phyloP scores from a whole-genome alignment of 2,888 invertebrate genomes.

The Steromphala cineraria region DNA sequence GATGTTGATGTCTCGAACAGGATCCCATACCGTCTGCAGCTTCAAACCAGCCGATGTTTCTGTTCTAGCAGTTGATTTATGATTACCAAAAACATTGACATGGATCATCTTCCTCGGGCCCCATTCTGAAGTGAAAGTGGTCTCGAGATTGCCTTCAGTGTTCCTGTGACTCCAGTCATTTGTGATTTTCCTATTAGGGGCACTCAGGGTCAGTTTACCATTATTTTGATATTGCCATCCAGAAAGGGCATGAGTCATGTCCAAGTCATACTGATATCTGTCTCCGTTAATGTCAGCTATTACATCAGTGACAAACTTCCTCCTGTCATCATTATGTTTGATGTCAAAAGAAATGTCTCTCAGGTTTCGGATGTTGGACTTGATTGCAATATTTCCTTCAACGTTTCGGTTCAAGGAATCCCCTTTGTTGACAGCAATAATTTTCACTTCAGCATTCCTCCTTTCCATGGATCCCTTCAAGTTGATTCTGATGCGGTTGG shows the following conservation, averaged over 20 bases:
- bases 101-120: background rate
- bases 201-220: conserved; percentile 45
- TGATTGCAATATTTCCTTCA: conserved; percentile 42
- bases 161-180: conserved; percentile 14
- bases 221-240: conserved; percentile 45
- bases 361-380: conserved; percentile 38
- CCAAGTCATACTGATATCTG: conserved; percentile 36
- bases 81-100: background rate
- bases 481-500: background rate
- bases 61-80: background rate
- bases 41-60: background rate
- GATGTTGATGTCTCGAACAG: conserved; percentile 25
- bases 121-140: background rate
- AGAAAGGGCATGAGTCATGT: conserved; percentile 39
- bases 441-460: background rate
- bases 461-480: background rate
- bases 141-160: background rate
- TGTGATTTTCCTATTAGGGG: conserved; percentile 39
- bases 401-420: conserved; percentile 31
- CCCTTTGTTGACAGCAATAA: background rate
- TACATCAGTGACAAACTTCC: conserved; percentile 11
- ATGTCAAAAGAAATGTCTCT: background rate
- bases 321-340: conserved; percentile 39
- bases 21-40: background rate
- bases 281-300: conserved; percentile 35